A percentile compares a stretch with the other conserved stretches of the same genome.
Conservation (phyloP, 2,888 invertebrate genomes). For the Reticulitermes lucifugus region DNA sequence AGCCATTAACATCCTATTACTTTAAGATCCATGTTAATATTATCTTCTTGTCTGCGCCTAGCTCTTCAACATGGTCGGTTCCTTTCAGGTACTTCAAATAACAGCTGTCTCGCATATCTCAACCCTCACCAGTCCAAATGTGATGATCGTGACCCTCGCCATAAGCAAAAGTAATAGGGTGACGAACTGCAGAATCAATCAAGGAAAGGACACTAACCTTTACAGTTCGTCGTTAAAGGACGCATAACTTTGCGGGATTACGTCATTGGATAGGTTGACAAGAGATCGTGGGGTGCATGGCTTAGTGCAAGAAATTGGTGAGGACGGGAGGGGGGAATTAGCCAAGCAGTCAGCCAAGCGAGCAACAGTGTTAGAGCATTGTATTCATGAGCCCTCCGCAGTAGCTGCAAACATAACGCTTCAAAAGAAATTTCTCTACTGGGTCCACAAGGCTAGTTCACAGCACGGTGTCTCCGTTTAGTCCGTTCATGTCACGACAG, state of each 20-base stretch:
- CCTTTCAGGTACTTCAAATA: no score
- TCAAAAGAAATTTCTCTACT: not conserved
- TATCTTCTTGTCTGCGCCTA: no score
- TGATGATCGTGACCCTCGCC: no score
- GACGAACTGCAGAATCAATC: not conserved
- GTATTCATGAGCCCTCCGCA: not conserved
- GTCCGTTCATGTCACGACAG: not conserved
- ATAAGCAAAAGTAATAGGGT: no score
- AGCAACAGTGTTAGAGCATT: not conserved
- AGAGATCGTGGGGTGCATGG: not conserved
- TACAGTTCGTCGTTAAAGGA: not conserved
- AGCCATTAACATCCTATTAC: no score
- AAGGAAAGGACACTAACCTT: not conserved
- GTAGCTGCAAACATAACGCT: not conserved
- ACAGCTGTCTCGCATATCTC: no score
- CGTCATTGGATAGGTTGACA: not conserved
- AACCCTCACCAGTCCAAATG: no score
- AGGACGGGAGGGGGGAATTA: not conserved
- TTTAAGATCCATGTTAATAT: no score
- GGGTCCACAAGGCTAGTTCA: not conserved
- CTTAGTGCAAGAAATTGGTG: not conserved
- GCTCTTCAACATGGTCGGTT: no score
- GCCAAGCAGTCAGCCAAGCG: not conserved
- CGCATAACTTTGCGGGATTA: not conserved
- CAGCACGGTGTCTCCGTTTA: not conserved